Base-by-base conservation (phyloP, 2,888 invertebrate species). In the Argyra leucocephala region DNA sequence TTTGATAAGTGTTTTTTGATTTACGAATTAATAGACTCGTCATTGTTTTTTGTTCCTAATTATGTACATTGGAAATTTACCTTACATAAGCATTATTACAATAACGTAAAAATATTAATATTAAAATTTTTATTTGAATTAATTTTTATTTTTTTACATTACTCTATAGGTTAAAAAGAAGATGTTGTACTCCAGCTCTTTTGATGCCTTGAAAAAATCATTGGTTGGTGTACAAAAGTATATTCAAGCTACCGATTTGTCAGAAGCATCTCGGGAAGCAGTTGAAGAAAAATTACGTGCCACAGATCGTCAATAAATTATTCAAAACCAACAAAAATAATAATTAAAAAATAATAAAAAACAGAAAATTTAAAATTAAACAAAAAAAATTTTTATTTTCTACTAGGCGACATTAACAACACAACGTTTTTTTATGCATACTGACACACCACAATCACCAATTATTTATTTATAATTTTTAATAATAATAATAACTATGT, bases 201-300 rank as follows among this genome's bases (percentile, higher is more conserved):
- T 98, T 78, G 96, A 96, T 82, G 96, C 96, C 76, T 86, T 99
- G 80, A 97, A 96, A 85, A 94, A 95, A 81, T 93, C 96, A 69
- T 85, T 99, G 79, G 94, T 94, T 70, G 96, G 96, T 76, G 93
- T 97, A 73, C 94, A 93, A 84, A 95, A 95, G 85, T 96, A 94
- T 84, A 92, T 96, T 81, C 96, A 94, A 83, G 95, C 96, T 76
- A 96, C 94, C 77, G 96, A 96, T 81, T 85, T 92, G 76, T 90
- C 93, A 72, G 96, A 96, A 83, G 93, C 94, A 71, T 92, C 93
- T 71, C 90, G 92, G 77, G 93, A 94, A 80, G 91, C 92, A 72
- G 93, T 94, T 71, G 94, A 94, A 80, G 93, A 93, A 81, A 94
- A 94, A 82, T 87, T 94, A 74, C 90, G 94, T 83, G 89, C 93